Base-by-base conservation (phyloP, 2,797 vertebrate species). In the Cygnus olor region DNA sequence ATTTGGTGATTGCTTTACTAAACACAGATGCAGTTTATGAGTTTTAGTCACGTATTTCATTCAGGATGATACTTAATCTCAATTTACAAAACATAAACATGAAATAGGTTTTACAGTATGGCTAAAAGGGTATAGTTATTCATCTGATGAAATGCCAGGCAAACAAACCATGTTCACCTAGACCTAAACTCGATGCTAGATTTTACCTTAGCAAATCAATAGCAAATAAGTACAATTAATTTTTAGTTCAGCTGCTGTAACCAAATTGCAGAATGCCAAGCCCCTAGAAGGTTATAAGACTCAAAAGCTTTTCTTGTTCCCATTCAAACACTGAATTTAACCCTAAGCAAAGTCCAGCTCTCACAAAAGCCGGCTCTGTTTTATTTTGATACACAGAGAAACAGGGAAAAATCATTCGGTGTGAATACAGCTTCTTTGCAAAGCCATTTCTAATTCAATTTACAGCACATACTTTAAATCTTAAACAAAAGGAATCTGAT, bases 401-500 rank as follows among this genome's bases (percentile, higher is more conserved):
- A 97, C 83, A 60, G 85, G 84, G 54, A 6, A 3, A 30, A 71
- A 96, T 86, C 95, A 78, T 82, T 93, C 94, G 9, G 85, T 34
- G 93, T 61, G 93, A 96, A 97, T 34, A 90, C 95, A 94, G 96
- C 94, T 65, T 71, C 96, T 87, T 80, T 91, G 91, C 94, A 89
- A 94, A 80, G 96, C 96, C 95, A 80, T 97, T 97, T 94, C 95
- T 96, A 96, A 97, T 96, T 96, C 97, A 96, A 97, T 97, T 95
- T 92, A 72, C 58, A 94, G 94, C 97, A 96, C 96, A 95, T 93
- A 98, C 96, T 98, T 98, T 96, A 95, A 96, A 92, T 91, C 95
- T 93, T 97, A 97, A 97, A 98, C 98, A 98, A 98, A 98, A 98
- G 98, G 96, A 95, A 97, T 96, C 97, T 54, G 95, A 94, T 86